phyloP scores from a whole-genome alignment of 2,797 vertebrate genomes.

The Cirrhinus mrigala region DNA sequence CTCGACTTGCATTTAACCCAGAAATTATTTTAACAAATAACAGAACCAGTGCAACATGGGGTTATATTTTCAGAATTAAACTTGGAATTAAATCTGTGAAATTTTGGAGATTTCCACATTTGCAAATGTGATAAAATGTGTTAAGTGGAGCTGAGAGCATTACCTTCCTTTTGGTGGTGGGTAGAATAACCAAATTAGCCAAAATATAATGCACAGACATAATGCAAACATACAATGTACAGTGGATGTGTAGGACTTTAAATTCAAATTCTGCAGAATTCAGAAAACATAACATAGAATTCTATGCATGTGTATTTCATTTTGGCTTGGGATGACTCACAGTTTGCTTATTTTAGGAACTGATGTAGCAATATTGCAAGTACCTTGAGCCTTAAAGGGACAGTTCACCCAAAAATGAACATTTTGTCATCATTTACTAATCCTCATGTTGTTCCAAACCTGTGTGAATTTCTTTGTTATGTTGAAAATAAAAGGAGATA shows the following conservation, averaged over 20 bases:
- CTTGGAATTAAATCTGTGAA: not conserved
- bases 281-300: not conserved
- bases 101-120: not conserved
- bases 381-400: not conserved
- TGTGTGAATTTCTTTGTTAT: no score
- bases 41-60: not conserved
- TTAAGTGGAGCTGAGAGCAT: not conserved
- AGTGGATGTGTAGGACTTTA: not conserved
- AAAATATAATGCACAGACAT: not conserved
- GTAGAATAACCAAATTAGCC: no score
- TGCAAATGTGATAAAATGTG: not conserved
- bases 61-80: not conserved
- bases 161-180: not conserved
- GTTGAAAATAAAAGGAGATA: no score
- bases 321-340: not conserved
- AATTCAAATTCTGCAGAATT: not conserved
- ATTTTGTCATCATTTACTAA: no score
- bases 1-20: slow-evolving; percentile 3
- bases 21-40: not conserved
- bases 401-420: no score
- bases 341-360: not conserved
- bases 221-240: not conserved
- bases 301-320: not conserved
- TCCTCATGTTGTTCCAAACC: no score
- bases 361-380: not conserved